Percentiles rank a stretch among this genome's conserved stretches.
These are phyloP conservation scores for Drosophila multiciliata DNA, from an alignment of 2,888 invertebrate species.

Conservation along the genomic window DNA sequence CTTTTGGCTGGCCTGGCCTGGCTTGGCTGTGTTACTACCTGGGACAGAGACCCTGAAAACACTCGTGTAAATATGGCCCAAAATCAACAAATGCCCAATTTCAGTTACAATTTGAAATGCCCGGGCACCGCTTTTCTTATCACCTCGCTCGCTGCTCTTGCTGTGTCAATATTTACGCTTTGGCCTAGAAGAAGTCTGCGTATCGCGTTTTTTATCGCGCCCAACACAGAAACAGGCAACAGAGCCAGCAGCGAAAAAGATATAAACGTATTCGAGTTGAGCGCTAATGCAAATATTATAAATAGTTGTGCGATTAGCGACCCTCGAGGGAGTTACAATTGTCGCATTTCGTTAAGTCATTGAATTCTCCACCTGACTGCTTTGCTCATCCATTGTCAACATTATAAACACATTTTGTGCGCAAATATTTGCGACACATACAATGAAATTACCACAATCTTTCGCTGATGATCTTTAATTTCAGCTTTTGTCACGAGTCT, in stretches of 20 bases:
- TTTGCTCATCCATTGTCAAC: constrained; percentile 15
- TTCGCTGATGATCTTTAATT: not conserved
- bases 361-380: constrained; percentile 33
- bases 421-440: constrained; percentile 49
- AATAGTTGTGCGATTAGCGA: constrained; percentile 37
- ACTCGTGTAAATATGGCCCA: constrained; percentile 35
- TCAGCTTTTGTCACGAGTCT: not conserved
- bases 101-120: not conserved
- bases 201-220: constrained; percentile 33
- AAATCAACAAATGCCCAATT: constrained; percentile 26
- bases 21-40: not conserved
- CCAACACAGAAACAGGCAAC: constrained; percentile 3
- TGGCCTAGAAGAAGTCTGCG: constrained; percentile 9
- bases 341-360: constrained; percentile 47
- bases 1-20: not conserved
- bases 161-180: constrained; percentile 53
- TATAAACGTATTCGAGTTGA: constrained; percentile 26
- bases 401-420: constrained; percentile 19
- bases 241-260: not conserved
- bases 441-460: constrained; percentile 8
- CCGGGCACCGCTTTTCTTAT: constrained; percentile 43
- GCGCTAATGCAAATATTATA: constrained; percentile 58
- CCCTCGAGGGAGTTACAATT: constrained; percentile 31
- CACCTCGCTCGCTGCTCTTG: constrained; percentile 20
- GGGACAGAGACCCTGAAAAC: constrained; percentile 7